Evolutionary conservation across 2,888 invertebrate genomes (phyloP), one percentile per base, ranked within the genome.

Genomic region (Clepsis dumicolana): DNA sequence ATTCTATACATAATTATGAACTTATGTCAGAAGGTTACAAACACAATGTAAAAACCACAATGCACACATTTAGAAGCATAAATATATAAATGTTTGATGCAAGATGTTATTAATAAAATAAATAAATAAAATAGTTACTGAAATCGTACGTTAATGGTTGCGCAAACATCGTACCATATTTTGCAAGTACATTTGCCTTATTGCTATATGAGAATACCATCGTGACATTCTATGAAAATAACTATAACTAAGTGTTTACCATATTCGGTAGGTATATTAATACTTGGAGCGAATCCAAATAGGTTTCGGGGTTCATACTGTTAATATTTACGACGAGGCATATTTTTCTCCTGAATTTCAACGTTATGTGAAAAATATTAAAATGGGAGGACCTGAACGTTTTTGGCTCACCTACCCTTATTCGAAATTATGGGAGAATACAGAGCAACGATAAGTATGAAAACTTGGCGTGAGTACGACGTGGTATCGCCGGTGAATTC

Each of bases 211-310:
- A 44, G 8, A 16, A 24, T 25, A 10, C 2, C 5, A 25, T 25
- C n/a, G 7, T n/a, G 25, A 25, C 52, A 52, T n/a, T 25, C 8
- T 10, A 21, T 25, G n/a, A n/a, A 24, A 24, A 24, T 2, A 24
- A 14, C 50, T 24, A 50, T 24, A 54, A n/a, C n/a, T 16, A 24
- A 56, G 32, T 54, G 18, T 56, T 56, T n/a, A 29, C 56, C 52
- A 61, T 56, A 62, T 71, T 65, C 62, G 65, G 79, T 84, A 84
- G 38, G 62, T 87, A 86, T 87, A 86, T 88, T 81, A 83, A 84
- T 83, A 84, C 86, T 88, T 90, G 90, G 89, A 87, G 75, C 72
- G 76, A 78, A 73, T 88, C 90, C 90, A 90, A 90, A 89, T 88
- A 85, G 87, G 84, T 83, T 85, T 79, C 67, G 78, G 75, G 77